Evolutionary conservation across 2,797 vertebrate species (phyloP), one percentile per base, ranked within the genome.

Genomic region (Macrochelys suwanniensis): DNA sequence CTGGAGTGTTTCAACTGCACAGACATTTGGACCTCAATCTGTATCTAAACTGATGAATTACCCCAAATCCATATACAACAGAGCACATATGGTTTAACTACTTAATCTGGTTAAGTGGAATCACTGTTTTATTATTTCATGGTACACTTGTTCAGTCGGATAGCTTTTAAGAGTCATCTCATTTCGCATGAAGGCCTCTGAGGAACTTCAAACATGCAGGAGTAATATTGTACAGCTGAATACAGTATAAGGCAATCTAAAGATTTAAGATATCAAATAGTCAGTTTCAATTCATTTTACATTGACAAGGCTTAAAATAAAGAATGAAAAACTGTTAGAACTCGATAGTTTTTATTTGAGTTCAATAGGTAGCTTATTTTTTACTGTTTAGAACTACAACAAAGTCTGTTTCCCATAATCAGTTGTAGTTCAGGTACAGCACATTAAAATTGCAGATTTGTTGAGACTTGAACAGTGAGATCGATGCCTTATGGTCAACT

Each of bases 1-100:
- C 96, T 94, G 95, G 96, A 95, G 80, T 89, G 80, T 26, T 71
- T 92, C 96, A 93, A 91, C 89, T 65, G 88, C 5, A 78, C 80
- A 1, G 11, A 95, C 2, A 53, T 87, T 78, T 9, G 17, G 92
- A 89, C 85, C 91, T 85, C 21, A 10, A 1, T 45, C 33, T 23
- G 0, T 80, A 87, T 83, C 88, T 89, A 77, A 82, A 95, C 37
- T 37, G 89, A 92, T 93, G 68, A 89, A 91, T 81, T 83, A 94
- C 71, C 88, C 84, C 71, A 56, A 26, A 31, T 91, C 68, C 88
- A 80, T 88, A 95, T 92, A 96, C 90, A 77, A 77, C 13, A 7
- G 26, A 77, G 26, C 26, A 92, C 74, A 87, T 92, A 88, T 1
- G 61, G 89, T 94, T 87, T 76, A 81, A 31, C 79, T 92, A 78